Percentiles rank a stretch among this genome's conserved stretches.
These are phyloP conservation scores for Macrocentrus cingulum DNA, from an alignment of 1,140 invertebrate genomes.

Conservation along the genomic window DNA sequence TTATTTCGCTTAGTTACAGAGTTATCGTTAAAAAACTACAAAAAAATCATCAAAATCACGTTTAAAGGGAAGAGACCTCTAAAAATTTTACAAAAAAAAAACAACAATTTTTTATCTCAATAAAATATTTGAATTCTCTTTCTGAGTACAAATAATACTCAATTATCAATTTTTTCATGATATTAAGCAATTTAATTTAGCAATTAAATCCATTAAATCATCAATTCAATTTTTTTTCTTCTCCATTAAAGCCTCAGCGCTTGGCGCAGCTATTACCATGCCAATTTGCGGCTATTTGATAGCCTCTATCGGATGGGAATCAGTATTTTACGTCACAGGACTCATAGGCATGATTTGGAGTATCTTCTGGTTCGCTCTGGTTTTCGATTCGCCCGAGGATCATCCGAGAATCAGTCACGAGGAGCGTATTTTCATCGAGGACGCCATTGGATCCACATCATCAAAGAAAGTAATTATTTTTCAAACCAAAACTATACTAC, in stretches of 20 bases:
- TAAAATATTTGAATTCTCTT: too few species aligned
- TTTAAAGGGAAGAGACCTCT: too few species aligned
- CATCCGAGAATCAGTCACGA: conserved; percentile 83
- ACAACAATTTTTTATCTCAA: too few species aligned
- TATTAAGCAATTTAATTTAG: too few species aligned
- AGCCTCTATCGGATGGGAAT: conserved; percentile 77
- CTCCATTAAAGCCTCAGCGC: conserved; percentile 66
- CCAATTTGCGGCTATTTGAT: conserved; percentile 80
- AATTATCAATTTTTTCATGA: too few species aligned
- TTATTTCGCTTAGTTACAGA: too few species aligned
- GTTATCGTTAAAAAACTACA: too few species aligned
- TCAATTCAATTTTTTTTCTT: not conserved
- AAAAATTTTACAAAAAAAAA: too few species aligned
- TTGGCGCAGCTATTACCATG: conserved; percentile 82
- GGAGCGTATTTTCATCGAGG: conserved; percentile 80
- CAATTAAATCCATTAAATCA: too few species aligned
- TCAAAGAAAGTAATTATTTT: conserved; percentile 34
- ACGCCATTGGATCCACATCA: conserved; percentile 64
- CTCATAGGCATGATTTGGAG: conserved; percentile 79
- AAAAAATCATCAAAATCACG: too few species aligned
- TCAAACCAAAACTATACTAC: not conserved
- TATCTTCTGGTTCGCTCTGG: conserved; percentile 78
- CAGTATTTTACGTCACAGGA: conserved; percentile 83
- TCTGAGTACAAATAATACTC: too few species aligned
- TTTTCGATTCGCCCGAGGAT: conserved; percentile 81